A percentile compares a stretch with the other conserved stretches of the same genome.
Evolutionary conservation across 2,113 vertebrate species (phyloP).

Genomic region (Tympanuchus pallidicinctus): DNA sequence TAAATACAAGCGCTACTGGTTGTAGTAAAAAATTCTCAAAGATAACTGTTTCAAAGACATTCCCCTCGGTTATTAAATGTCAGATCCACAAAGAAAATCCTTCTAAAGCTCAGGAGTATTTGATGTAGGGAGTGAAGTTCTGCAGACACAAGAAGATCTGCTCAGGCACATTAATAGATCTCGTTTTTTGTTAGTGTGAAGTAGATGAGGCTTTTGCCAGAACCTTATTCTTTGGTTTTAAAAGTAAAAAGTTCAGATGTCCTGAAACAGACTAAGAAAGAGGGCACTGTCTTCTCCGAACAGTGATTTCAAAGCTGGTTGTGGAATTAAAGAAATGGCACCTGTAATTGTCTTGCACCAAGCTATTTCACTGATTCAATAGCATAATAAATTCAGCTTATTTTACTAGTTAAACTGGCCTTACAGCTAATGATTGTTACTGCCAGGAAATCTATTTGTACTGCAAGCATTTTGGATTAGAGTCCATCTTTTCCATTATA

Average conservation of each 20-base stretch:
- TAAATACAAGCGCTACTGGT: not conserved
- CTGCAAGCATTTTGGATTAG: not conserved
- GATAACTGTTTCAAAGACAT: not conserved
- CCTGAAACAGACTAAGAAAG: not conserved
- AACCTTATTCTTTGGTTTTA: not conserved
- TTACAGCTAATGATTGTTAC: not conserved
- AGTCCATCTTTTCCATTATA: not conserved
- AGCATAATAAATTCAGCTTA: not conserved
- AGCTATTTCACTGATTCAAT: not conserved
- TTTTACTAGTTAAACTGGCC: not conserved
- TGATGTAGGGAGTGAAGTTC: not conserved
- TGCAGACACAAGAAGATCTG: not conserved
- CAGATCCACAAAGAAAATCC: not conserved
- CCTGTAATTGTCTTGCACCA: not conserved
- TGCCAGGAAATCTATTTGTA: not conserved
- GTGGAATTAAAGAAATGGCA: not conserved
- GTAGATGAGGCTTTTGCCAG: accelerated
- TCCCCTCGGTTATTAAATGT: not conserved
- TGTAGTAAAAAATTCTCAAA: not conserved
- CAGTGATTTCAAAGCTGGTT: not conserved
- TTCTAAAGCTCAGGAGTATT: not conserved
- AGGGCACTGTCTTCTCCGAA: not conserved
- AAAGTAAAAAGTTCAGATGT: not conserved
- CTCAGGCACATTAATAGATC: accelerated
- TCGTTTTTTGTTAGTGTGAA: not conserved